Percentiles rank a stretch among this genome's conserved stretches.
These are phyloP conservation scores for Pseudolaguvia tuberculata DNA, from an alignment of 2,113 vertebrate species.

Conservation along the genomic window DNA sequence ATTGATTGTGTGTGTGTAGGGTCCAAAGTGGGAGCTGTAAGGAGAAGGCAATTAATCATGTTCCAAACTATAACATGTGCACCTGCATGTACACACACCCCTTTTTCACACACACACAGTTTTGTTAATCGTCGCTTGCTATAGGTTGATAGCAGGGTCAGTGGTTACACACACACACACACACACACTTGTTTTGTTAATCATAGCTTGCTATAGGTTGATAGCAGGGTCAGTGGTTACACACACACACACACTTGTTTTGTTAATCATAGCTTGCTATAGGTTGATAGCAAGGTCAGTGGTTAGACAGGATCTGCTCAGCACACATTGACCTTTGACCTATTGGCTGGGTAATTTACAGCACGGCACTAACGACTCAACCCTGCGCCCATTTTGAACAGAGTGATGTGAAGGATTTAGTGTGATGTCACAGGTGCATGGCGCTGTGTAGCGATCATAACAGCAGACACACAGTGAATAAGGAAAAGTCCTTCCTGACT, in stretches of 20 bases:
- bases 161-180: neutral
- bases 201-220: neutral
- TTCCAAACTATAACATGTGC: conserved; percentile 25
- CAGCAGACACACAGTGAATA: neutral
- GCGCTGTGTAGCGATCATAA: neutral
- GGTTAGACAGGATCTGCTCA: conserved; percentile 7
- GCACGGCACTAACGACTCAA: neutral
- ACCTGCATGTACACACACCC: conserved; percentile 19
- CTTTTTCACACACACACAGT: neutral
- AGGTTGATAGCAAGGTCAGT: conserved; percentile 2
- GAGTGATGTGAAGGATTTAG: neutral
- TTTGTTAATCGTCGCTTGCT: conserved; percentile 10
- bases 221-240: conserved; percentile 4
- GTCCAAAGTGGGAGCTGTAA: conserved; percentile 61
- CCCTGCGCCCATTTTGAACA: neutral
- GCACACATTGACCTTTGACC: conserved; percentile 29
- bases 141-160: conserved; percentile 3
- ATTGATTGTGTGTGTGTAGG: conserved; percentile 1
- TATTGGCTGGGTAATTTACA: conserved; percentile 24
- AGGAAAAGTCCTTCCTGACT: neutral
- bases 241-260: neutral
- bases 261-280: conserved; percentile 8
- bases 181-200: conserved; percentile 5
- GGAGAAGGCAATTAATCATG: conserved; percentile 49
- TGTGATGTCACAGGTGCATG: neutral